These are phyloP conservation scores for Girardinus metallicus DNA, from an alignment of 2,797 vertebrate genomes.

Conservation along the genomic window DNA sequence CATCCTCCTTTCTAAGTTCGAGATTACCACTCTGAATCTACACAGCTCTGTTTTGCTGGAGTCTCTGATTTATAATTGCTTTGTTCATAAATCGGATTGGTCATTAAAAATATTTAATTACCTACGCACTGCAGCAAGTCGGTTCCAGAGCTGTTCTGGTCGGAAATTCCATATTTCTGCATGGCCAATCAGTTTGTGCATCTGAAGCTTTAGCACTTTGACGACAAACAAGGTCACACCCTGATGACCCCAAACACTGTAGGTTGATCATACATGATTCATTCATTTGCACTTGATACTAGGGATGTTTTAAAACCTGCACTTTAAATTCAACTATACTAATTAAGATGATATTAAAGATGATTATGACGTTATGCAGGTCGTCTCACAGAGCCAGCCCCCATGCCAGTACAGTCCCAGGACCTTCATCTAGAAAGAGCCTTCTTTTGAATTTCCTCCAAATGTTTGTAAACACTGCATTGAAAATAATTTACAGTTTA, in stretches of 20 bases:
- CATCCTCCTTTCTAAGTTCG: conserved; percentile 1
- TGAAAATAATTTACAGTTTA: background rate
- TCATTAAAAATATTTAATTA: conserved; percentile 1
- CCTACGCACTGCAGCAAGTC: background rate
- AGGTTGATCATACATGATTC: background rate
- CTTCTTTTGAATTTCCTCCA: background rate
- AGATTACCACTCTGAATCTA: background rate
- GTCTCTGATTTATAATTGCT: background rate
- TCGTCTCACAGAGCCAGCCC: background rate
- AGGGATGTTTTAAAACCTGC: background rate
- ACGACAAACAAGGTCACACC: background rate
- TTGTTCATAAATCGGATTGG: background rate
- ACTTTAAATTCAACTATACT: background rate
- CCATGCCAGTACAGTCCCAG: background rate
- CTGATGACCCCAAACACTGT: background rate
- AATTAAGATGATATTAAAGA: background rate
- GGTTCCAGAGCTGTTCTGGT: background rate
- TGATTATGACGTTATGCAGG: background rate
- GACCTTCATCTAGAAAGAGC: background rate
- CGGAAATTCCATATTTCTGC: background rate
- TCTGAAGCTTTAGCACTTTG: background rate
- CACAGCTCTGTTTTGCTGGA: background rate
- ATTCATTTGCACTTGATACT: background rate
- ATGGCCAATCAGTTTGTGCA: background rate
- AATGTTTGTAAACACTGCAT: background rate